Percentiles rank a stretch among this genome's conserved stretches.
Conservation (phyloP, 2,113 vertebrate species). For the Boleophthalmus pectinirostris region DNA sequence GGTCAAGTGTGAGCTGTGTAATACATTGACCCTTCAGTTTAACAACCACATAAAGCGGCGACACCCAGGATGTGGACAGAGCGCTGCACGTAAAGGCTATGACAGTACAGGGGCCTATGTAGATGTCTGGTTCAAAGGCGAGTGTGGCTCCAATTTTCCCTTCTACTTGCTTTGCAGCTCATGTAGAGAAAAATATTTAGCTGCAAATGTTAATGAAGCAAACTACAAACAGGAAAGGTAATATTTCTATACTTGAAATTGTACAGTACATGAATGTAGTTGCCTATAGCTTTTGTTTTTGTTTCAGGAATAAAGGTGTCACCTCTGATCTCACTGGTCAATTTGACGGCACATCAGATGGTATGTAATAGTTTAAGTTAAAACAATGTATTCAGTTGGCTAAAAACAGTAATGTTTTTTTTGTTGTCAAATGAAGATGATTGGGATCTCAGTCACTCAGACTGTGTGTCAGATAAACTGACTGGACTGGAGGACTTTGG, state of each 20-base stretch:
- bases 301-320: slow-evolving; percentile 71
- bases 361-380: slow-evolving; percentile 48
- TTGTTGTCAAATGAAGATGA: slow-evolving; percentile 65
- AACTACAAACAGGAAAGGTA: slow-evolving; percentile 74
- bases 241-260: neutral
- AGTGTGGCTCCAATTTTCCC: slow-evolving; percentile 82
- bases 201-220: slow-evolving; percentile 61
- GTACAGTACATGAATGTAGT: neutral
- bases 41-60: slow-evolving; percentile 81
- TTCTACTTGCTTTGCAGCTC: slow-evolving; percentile 80
- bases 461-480: slow-evolving; percentile 69
- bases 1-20: slow-evolving; percentile 83
- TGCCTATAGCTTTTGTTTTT: neutral
- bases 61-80: slow-evolving; percentile 83
- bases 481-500: slow-evolving; percentile 82
- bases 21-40: slow-evolving; percentile 79
- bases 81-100: slow-evolving; percentile 79
- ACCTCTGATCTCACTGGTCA: slow-evolving; percentile 81
- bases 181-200: slow-evolving; percentile 80
- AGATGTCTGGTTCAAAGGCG: slow-evolving; percentile 83
- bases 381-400: neutral
- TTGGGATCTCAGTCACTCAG: slow-evolving; percentile 75
- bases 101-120: slow-evolving; percentile 82
- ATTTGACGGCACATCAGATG: slow-evolving; percentile 78
- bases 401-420: neutral